phyloP scores from a whole-genome alignment of 1,140 invertebrate genomes.

The Lepidurus packardi region DNA sequence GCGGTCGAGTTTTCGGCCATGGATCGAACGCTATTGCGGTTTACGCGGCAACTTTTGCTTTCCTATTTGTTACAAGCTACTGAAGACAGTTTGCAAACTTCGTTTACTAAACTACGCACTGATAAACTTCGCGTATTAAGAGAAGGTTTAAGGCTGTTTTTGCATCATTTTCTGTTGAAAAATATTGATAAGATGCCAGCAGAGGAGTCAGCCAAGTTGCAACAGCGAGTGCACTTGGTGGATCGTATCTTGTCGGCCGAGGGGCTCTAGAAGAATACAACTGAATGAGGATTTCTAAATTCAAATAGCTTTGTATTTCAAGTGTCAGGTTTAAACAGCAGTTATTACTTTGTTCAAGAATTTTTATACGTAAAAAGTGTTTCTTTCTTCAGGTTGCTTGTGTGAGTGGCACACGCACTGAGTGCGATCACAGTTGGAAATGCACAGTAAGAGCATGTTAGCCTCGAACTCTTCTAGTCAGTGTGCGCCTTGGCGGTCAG shows the following conservation, averaged over 20 bases:
- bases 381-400: not conserved
- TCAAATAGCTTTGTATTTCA: conserved; percentile 12
- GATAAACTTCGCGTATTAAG: conserved; percentile 64
- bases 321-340: not conserved
- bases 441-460: too few relatives aligned
- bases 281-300: not conserved
- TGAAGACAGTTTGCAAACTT: conserved; percentile 52
- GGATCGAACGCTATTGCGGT: conserved; percentile 60
- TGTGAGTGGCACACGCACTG: not conserved
- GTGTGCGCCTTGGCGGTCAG: not conserved
- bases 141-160: conserved; percentile 69
- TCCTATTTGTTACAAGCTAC: conserved; percentile 59
- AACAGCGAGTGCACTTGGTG: conserved; percentile 36
- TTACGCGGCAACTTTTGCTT: conserved; percentile 64
- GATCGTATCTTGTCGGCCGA: conserved; percentile 29
- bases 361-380: not conserved
- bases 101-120: conserved; percentile 62
- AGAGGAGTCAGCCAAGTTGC: conserved; percentile 33
- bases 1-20: conserved; percentile 77
- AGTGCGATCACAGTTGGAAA: not conserved
- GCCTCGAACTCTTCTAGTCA: not conserved
- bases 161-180: conserved; percentile 69
- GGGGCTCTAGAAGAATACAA: not conserved
- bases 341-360: not conserved
- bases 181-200: conserved; percentile 44